A percentile compares a stretch with the other conserved stretches of the same genome.
phyloP scores from a whole-genome alignment of 2,888 invertebrate species.

The Hydriomena furcata region DNA sequence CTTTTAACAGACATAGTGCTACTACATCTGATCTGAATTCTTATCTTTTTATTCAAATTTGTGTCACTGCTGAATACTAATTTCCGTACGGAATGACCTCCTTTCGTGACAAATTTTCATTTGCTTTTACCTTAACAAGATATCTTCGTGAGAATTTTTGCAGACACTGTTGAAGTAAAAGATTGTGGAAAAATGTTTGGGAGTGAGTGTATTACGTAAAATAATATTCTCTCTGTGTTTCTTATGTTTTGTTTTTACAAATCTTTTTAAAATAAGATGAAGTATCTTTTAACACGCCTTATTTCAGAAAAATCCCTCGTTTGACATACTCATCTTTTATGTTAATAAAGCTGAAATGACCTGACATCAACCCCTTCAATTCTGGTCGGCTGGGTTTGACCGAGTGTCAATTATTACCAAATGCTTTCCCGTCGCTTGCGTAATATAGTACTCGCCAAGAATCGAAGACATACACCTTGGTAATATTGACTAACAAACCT shows the following conservation, averaged over 20 bases:
- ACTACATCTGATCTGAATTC: constrained; percentile 25
- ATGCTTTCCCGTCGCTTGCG: too few species aligned
- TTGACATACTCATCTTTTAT: too few species aligned
- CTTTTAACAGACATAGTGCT: constrained; percentile 13
- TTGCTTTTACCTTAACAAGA: constrained; percentile 23
- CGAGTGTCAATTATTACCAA: too few species aligned
- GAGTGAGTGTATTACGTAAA: neutral
- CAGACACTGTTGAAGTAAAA: constrained; percentile 3
- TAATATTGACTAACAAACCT: neutral
- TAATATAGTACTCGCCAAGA: too few species aligned
- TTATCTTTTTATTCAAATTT: constrained; percentile 26
- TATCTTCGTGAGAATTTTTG: constrained; percentile 15
- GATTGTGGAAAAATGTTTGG: neutral
- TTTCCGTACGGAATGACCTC: constrained; percentile 21
- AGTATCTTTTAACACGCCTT: too few species aligned
- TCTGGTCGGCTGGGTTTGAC: too few species aligned
- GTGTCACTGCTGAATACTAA: constrained; percentile 31
- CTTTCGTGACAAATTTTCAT: constrained; percentile 32
- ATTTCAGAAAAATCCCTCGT: too few species aligned
- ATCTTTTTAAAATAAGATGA: too few species aligned
- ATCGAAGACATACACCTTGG: too few species aligned
- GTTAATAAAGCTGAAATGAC: too few species aligned
- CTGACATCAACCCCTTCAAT: too few species aligned
- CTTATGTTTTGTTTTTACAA: too few species aligned
- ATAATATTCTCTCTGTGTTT: neutral